Percentiles rank a stretch among this genome's conserved stretches.
Evolutionary conservation across 2,113 vertebrate genomes (phyloP).

Genomic region (Gymnorhina tibicen): DNA sequence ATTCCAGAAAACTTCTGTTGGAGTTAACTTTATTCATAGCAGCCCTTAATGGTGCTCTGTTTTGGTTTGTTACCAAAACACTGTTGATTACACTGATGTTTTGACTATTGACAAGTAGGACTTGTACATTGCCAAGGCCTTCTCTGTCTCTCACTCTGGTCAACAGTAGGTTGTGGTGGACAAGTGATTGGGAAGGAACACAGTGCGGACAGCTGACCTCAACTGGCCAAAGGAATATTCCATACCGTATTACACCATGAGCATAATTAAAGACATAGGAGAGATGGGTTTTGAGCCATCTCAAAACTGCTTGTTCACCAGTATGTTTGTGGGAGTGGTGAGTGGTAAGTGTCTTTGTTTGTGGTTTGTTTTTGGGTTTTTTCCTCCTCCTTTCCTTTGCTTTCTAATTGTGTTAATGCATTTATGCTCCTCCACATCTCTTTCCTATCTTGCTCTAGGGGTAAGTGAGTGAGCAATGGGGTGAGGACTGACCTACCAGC

Average conservation of each 20-base stretch:
- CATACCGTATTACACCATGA: neutral
- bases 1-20: neutral
- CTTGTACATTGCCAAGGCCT: neutral
- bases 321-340: too few relatives aligned
- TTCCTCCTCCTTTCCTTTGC: neutral
- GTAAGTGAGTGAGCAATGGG: accelerated
- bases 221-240: neutral
- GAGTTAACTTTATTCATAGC: neutral
- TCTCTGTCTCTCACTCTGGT: neutral
- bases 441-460: neutral
- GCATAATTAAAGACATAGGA: neutral
- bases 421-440: neutral
- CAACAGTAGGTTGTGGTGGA: too few relatives aligned
- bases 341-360: neutral
- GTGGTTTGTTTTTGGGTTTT: neutral
- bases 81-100: neutral
- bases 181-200: neutral
- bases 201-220: neutral
- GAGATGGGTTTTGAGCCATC: neutral
- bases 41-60: neutral
- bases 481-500: neutral
- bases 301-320: neutral
- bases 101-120: neutral
- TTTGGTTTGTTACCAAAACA: neutral
- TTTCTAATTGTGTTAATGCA: neutral